Evolutionary conservation across 2,797 vertebrate genomes (phyloP).

Genomic region (Periophthalmus magnuspinnatus): DNA sequence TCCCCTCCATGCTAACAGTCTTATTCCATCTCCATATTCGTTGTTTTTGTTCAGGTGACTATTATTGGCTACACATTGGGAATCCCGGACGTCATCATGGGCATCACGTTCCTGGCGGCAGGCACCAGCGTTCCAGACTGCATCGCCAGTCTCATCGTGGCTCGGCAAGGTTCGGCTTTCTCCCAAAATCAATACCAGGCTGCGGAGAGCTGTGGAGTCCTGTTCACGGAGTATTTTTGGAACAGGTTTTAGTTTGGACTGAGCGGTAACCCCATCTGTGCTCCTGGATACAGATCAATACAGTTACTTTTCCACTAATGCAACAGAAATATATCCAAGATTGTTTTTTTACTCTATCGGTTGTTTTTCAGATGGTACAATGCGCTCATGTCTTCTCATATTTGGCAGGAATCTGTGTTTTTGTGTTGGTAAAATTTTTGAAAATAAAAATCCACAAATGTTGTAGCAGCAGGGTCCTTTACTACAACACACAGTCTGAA

Average conservation of each 20-base stretch:
- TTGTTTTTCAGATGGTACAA: background rate
- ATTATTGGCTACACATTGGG: constrained; percentile 95
- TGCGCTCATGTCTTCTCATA: background rate
- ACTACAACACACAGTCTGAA: too few relatives aligned
- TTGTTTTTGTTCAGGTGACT: constrained; percentile 82
- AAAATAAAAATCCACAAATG: background rate
- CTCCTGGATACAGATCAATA: background rate
- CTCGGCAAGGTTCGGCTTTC: constrained; percentile 87
- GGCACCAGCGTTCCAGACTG: constrained; percentile 98
- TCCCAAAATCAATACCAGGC: constrained; percentile 1
- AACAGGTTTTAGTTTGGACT: background rate
- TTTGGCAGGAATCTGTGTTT: background rate
- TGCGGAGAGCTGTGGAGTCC: background rate
- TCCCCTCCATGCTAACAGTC: background rate
- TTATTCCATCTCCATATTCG: background rate
- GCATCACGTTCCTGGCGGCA: constrained; percentile 97
- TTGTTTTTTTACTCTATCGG: background rate
- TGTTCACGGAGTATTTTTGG: background rate
- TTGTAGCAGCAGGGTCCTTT: background rate
- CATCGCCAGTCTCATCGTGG: constrained; percentile 97
- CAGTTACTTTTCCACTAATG: constrained; percentile 1
- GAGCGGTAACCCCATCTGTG: background rate
- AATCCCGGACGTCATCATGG: constrained; percentile 98
- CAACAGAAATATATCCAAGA: background rate
- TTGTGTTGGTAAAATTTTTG: background rate